Base-by-base conservation (phyloP, 1,140 invertebrate genomes). In the Drosophila pandora region DNA sequence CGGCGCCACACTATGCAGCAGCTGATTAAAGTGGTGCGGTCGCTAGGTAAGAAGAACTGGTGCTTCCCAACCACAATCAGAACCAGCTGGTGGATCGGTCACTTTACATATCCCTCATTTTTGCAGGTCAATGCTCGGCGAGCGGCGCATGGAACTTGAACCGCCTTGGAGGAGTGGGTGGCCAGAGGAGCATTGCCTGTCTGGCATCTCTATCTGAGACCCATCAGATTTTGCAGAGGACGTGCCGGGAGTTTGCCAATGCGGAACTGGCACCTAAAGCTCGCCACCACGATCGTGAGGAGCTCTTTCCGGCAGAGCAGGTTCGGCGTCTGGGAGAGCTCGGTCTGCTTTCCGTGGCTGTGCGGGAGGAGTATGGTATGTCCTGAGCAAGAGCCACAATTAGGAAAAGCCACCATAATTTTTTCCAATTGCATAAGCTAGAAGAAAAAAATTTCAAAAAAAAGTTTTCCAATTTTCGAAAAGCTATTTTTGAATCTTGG, bases 221-320 rank as follows among this genome's bases (percentile, higher is more conserved):
- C 0, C 97, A 99, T 92, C 95, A 97, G 85, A 97, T 99, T 95
- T 92, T 99, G 0, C 94, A 96, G 64, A 96, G 98, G 92, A 98
- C 97, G n/a, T 98, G 97, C 91, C 93, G 95, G 59, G 97, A 98
- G 90, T 99, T 99, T 93, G 96, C 96, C 7, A 97, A 99, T 82
- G 95, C 94, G 39, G 97, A 99, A 92, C 89, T 99, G 7, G 96
- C 96, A 71, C 97, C 98, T 0, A 94, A 96, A 76, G 98, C 98
- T 2, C 94, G 94, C 1, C 95, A 96, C 92, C 94, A 95, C 71
- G 98, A 99, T 90, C 95, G 94, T 65, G 95, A 98, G 64, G 96
- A 97, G 90, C 90, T 95, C 13, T 98, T 94, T 92, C 98, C 98
- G 0, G 94, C 92, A 47, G 95, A 98, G 57, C 96, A 98, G 93